Percentiles rank a stretch among this genome's conserved stretches.
Evolutionary conservation across 2,888 invertebrate genomes (phyloP).

Genomic region (Drosophila picticornis): DNA sequence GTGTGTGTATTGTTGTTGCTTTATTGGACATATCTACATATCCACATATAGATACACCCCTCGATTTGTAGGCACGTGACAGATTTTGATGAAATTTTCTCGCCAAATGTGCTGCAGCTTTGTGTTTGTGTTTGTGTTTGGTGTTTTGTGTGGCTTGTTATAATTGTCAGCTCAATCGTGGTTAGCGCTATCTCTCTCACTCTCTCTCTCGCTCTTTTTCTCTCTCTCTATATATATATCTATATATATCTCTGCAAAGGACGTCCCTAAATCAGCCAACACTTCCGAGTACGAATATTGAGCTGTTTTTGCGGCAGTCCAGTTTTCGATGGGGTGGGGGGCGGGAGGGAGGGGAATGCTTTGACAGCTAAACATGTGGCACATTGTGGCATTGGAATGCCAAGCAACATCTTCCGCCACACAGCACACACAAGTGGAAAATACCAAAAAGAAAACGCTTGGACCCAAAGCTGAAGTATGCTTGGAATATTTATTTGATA

Average conservation of each 20-base stretch:
- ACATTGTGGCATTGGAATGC: conserved; percentile 6
- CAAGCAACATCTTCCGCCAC: conserved; percentile 19
- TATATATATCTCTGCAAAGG: background rate
- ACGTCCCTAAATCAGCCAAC: conserved; percentile 13
- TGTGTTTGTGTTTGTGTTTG: conserved; percentile 27
- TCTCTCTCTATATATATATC: no score
- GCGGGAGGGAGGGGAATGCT: background rate
- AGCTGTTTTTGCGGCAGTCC: conserved; percentile 22
- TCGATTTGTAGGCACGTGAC: conserved; percentile 59
- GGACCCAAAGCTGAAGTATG: conserved; percentile 1
- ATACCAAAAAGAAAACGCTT: background rate
- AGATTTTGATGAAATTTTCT: conserved; percentile 71
- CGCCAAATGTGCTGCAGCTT: conserved; percentile 55
- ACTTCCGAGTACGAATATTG: conserved; percentile 31
- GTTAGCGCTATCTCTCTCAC: background rate
- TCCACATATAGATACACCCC: conserved; percentile 18
- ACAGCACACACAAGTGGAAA: conserved; percentile 13
- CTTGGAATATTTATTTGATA: conserved; percentile 32
- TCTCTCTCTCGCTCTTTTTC: background rate
- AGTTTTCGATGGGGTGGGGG: no score
- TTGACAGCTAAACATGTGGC: conserved; percentile 21
- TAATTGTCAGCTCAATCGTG: conserved; percentile 57
- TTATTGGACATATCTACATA: conserved; percentile 4
- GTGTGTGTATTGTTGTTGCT: background rate
- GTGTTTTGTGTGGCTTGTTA: conserved; percentile 27